Conservation (phyloP, 2,888 invertebrate genomes). For the Drosophila stalkeri region DNA sequence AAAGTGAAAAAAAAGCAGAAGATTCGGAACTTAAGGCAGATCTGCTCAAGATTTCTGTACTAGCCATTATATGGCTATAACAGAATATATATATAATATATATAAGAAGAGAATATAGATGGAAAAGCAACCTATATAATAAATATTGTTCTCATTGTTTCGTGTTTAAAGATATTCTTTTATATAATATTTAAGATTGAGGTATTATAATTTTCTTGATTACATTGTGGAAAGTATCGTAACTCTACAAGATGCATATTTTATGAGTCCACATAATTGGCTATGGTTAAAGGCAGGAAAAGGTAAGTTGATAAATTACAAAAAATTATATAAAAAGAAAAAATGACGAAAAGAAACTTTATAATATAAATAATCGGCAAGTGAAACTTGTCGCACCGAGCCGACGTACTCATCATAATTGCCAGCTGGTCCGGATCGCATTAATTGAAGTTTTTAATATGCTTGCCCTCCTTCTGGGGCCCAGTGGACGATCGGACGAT, state of each 20-base stretch:
- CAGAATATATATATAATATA: no score
- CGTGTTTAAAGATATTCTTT: neutral
- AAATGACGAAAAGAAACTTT: constrained; percentile 53
- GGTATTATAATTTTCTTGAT: neutral
- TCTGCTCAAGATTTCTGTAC: neutral
- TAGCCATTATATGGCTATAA: no score
- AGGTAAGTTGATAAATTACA: constrained; percentile 66
- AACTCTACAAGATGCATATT: constrained; percentile 4
- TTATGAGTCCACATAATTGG: constrained; percentile 40
- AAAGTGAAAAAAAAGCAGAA: constrained; percentile 10
- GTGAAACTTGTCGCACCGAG: constrained; percentile 68
- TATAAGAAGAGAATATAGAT: neutral
- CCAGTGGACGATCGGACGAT: constrained; percentile 13
- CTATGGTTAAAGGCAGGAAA: constrained; percentile 51
- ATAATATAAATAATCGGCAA: constrained; percentile 77
- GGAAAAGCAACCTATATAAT: no score
- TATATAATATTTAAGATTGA: neutral
- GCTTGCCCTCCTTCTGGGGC: constrained; percentile 55
- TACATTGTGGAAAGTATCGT: constrained; percentile 5
- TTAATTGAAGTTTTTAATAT: constrained; percentile 76
- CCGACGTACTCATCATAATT: constrained; percentile 35
- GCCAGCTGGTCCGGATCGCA: constrained; percentile 36
- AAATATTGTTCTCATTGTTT: no score
- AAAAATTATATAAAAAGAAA: constrained; percentile 23
- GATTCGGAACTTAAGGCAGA: neutral